Percentiles rank a stretch among this genome's conserved stretches.
Conservation (phyloP, 2,113 vertebrate species). For the Hyperopisus bebe region DNA sequence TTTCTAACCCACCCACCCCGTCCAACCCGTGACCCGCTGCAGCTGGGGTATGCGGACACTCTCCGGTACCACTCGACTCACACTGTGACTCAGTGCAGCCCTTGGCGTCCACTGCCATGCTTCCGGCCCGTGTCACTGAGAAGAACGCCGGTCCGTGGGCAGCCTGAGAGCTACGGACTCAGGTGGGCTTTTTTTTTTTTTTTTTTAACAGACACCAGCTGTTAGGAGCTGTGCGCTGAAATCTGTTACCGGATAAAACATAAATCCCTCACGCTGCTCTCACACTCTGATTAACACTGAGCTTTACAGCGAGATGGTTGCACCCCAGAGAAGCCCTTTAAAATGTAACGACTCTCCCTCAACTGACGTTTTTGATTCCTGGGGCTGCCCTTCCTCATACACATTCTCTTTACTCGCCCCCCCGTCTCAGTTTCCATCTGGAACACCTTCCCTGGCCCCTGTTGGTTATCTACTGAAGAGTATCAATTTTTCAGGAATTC, state of each 20-base stretch:
- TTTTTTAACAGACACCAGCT: background rate
- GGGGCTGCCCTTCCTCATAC: background rate
- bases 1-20: background rate
- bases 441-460: conserved; percentile 20
- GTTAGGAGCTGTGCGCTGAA: background rate
- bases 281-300: background rate
- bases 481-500: conserved; percentile 38
- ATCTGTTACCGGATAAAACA: background rate
- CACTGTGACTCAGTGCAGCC: background rate
- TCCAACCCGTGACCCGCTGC: background rate
- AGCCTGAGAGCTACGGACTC: background rate
- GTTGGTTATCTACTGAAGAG: conserved; percentile 48
- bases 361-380: conserved; percentile 12
- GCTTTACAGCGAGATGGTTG: background rate
- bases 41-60: background rate
- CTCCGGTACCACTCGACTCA: background rate
- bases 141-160: background rate
- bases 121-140: conserved; percentile 20
- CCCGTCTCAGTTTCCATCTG: background rate
- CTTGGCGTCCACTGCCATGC: conserved; percentile 1
- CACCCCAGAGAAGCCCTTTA: conserved; percentile 28
- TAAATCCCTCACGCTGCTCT: background rate
- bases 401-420: background rate
- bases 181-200: background rate
- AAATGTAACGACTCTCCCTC: background rate